phyloP scores from a whole-genome alignment of 2,113 vertebrate genomes.

The Sinocyclocheilus anshuiensis region DNA sequence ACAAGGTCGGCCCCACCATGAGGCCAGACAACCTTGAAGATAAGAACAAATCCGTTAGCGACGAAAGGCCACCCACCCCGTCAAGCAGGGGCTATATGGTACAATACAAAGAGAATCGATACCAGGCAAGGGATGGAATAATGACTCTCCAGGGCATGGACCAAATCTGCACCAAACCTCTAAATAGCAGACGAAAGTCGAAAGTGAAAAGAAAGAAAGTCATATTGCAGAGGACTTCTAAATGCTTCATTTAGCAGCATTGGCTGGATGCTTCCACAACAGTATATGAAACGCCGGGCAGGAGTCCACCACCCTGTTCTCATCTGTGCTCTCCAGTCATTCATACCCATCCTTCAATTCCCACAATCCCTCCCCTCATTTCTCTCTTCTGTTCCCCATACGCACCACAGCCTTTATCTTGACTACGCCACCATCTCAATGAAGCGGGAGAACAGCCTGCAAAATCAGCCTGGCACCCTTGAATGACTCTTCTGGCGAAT shows the following conservation, averaged over 20 bases:
- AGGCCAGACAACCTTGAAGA: conserved; percentile 32
- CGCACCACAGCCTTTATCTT: conserved; percentile 37
- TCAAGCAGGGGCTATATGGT: conserved; percentile 21
- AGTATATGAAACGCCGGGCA: not conserved
- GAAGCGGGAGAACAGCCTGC: conserved; percentile 14
- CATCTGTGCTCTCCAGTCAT: conserved; percentile 18
- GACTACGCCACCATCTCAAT: conserved; percentile 38
- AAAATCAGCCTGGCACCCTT: conserved; percentile 35
- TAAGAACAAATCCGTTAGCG: conserved; percentile 36
- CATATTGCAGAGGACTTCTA: not conserved
- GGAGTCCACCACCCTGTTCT: conserved; percentile 16
- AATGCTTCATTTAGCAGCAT: conserved; percentile 35
- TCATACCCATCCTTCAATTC: conserved; percentile 18
- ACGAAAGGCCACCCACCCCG: not conserved
- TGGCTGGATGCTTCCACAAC: conserved; percentile 24
- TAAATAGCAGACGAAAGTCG: not conserved
- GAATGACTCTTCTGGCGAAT: conserved; percentile 28
- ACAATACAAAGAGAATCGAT: conserved; percentile 37
- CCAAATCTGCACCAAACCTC: conserved; percentile 23
- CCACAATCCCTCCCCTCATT: conserved; percentile 16
- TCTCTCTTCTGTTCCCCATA: conserved; percentile 26
- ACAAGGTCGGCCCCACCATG: conserved; percentile 24
- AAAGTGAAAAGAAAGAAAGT: not conserved
- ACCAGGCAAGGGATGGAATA: conserved; percentile 23
- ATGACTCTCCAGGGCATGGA: conserved; percentile 34